phyloP scores from a whole-genome alignment of 2,113 vertebrate species.

The Eulacestoma nigropectus region DNA sequence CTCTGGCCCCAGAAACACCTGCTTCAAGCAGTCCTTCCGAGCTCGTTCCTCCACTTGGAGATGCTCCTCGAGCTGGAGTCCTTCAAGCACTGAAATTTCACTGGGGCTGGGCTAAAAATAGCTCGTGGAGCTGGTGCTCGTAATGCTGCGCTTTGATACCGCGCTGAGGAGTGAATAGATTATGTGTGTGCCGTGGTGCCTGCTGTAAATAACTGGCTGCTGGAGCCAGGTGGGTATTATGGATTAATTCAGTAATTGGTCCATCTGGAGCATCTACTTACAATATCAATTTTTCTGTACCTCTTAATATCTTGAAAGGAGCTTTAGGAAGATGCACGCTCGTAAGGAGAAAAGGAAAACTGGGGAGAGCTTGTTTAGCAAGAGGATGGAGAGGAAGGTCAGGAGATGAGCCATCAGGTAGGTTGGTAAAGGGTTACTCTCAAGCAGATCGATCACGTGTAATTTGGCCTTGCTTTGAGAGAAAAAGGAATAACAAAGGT shows the following conservation, averaged over 20 bases:
- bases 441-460: not conserved
- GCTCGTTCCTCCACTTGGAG: not conserved
- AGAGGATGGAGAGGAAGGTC: not conserved
- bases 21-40: not conserved
- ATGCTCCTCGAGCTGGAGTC: not conserved
- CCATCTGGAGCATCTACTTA: constrained; percentile 17
- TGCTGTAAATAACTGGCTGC: constrained; percentile 26
- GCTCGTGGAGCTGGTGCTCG: not conserved
- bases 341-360: not conserved
- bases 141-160: not conserved
- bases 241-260: constrained; percentile 48
- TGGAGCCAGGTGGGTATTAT: constrained; percentile 1
- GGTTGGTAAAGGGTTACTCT: not conserved
- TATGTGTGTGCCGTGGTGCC: not conserved
- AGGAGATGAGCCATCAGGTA: not conserved
- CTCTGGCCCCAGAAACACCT: not conserved
- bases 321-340: not conserved
- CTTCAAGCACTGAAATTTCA: not conserved
- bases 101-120: not conserved
- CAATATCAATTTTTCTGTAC: not conserved
- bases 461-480: not conserved
- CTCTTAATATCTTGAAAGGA: not conserved
- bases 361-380: not conserved
- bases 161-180: not conserved
- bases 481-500: not conserved